These are phyloP conservation scores for Desmodus rotundus DNA, from an alignment of 2,113 vertebrate species.

Conservation along the genomic window DNA sequence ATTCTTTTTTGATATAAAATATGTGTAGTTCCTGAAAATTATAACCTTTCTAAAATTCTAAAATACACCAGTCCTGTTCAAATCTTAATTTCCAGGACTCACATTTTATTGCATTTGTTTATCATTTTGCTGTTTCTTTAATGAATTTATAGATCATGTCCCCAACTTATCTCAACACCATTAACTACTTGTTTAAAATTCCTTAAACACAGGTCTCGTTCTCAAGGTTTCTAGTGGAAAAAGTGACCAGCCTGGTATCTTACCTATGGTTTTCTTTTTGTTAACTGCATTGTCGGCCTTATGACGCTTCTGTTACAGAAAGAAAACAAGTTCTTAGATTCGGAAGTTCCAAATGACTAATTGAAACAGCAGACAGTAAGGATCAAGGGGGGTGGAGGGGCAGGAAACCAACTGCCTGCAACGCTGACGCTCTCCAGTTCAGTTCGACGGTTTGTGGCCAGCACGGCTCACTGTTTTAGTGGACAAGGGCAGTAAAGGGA, in stretches of 20 bases:
- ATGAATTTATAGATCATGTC: not conserved
- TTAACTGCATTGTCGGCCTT: slow-evolving; percentile 98
- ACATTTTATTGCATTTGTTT: not conserved
- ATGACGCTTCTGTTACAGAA: slow-evolving; percentile 91
- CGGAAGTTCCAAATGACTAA: slow-evolving; percentile 34
- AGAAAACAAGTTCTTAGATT: slow-evolving; percentile 59
- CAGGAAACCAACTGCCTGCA: not conserved
- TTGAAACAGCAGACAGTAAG: not conserved
- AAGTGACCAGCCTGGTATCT: not conserved
- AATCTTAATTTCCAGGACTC: not conserved
- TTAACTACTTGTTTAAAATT: not conserved
- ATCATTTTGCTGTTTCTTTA: not conserved
- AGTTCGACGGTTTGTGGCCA: rapidly evolving
- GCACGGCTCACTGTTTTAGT: not conserved
- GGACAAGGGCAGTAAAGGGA: not conserved
- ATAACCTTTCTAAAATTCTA: slow-evolving; percentile 5
- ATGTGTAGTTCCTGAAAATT: not conserved
- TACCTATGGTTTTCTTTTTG: slow-evolving; percentile 98
- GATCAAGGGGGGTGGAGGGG: rapidly evolving
- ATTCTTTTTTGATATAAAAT: not conserved
- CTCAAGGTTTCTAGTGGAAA: not conserved
- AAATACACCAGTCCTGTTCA: not conserved
- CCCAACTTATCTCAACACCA: not conserved
- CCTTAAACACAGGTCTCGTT: not conserved
- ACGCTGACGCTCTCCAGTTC: not conserved